Conservation (phyloP, 2,113 vertebrate species). For the Daboia siamensis region DNA sequence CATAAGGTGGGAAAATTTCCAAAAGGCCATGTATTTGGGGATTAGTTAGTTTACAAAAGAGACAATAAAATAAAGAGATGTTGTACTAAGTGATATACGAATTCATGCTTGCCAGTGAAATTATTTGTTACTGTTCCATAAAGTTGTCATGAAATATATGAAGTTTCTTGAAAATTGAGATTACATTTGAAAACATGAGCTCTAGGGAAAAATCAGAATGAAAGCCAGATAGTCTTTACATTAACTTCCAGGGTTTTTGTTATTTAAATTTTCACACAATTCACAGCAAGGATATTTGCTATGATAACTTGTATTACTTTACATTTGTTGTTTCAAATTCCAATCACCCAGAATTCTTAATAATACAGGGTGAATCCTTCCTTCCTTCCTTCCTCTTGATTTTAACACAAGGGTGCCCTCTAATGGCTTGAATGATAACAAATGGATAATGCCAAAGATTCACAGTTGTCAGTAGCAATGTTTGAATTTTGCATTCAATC, state of each 20-base stretch:
- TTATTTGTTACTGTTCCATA: neutral
- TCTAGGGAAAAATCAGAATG: neutral
- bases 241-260: neutral
- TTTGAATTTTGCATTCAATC: neutral
- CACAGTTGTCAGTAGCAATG: neutral
- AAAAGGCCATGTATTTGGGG: neutral
- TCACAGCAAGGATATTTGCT: neutral
- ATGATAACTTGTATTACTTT: neutral
- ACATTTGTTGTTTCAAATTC: neutral
- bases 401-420: slow-evolving; percentile 8
- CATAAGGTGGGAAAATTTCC: neutral
- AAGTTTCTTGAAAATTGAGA: neutral
- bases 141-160: neutral
- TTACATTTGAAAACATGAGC: neutral
- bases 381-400: neutral
- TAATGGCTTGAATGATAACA: neutral
- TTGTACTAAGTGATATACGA: neutral
- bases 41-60: neutral
- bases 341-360: neutral
- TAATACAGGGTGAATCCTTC: neutral
- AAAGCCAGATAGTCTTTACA: neutral
- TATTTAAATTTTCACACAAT: neutral
- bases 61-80: neutral
- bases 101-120: neutral
- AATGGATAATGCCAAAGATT: neutral